Evolutionary conservation across 2,888 invertebrate species (phyloP).

Genomic region (Lepidochrysops patricia): DNA sequence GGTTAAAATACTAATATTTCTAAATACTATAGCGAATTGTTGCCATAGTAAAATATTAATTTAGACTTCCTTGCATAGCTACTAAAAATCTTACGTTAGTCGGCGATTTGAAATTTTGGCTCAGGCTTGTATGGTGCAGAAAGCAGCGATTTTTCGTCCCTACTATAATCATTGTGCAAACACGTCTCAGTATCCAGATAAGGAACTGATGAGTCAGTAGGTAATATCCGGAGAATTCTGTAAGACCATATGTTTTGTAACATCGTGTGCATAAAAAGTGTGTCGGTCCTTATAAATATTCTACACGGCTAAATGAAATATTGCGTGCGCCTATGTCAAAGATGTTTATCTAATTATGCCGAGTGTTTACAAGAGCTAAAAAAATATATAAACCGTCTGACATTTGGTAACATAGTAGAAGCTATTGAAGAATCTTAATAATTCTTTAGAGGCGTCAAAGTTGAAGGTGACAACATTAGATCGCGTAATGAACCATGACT

Average conservation of each 20-base stretch:
- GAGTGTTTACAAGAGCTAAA: not conserved
- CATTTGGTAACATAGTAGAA: not conserved
- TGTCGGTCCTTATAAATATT: slow-evolving; percentile 33
- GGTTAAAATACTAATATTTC: too few species aligned
- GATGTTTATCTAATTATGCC: not conserved
- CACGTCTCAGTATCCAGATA: slow-evolving; percentile 51
- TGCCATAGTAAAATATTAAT: too few species aligned
- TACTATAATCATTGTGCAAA: slow-evolving; percentile 32
- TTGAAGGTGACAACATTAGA: not conserved
- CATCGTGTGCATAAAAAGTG: slow-evolving; percentile 47
- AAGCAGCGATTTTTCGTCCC: slow-evolving; percentile 7
- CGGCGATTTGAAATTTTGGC: too few species aligned
- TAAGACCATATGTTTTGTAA: slow-evolving; percentile 59
- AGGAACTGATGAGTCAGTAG: slow-evolving; percentile 51
- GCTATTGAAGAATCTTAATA: not conserved
- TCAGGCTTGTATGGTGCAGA: slow-evolving; percentile 1
- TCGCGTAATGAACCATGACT: not conserved
- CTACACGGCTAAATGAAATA: not conserved
- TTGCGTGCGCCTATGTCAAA: not conserved
- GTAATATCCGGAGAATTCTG: slow-evolving; percentile 47
- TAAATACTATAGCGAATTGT: too few species aligned
- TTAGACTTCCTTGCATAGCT: too few species aligned
- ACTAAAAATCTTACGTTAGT: too few species aligned
- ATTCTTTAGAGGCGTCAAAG: not conserved
- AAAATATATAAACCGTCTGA: not conserved